Evolutionary conservation across 2,113 vertebrate species (phyloP), one percentile per base, ranked within the genome.

Genomic region (Notothenia coriiceps): DNA sequence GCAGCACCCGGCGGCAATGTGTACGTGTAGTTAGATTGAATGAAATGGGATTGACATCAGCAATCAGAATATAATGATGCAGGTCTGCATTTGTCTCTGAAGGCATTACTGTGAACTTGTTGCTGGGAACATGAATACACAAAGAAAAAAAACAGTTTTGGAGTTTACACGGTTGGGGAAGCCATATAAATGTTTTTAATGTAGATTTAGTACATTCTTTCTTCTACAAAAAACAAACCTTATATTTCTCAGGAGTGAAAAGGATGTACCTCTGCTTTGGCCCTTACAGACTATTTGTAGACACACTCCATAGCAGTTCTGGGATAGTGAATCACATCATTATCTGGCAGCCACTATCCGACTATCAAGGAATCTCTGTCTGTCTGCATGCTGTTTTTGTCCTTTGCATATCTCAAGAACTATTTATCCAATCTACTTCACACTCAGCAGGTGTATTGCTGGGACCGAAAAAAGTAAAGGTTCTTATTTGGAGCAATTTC

Each of bases 1-100:
- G 78, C 75, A 74, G 70, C 76, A 55, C 66, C 65, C 60, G 2
- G 51, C 70, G 64, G 71, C 35, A 57, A 47, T 57, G 55, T 68
- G 82, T 59, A 33, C 80, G 55, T 65, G 68, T 76, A 59, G 62
- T 70, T 77, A 51, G 52, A 57, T 13, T 61, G 70, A 13, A 52
- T 52, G 71, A 80, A 86, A 84, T 63, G 79, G 22, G 68, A 84
- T 51, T 82, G 81, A 82, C 74, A 84, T 74, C 60, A 76, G 22
- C 80, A 73, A 74, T 74, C 59, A 74, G 52, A 82, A 50, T 22
- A 20, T 18, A 73, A 7, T 60, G 63, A 83, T 51, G 35, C 29
- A 18, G 49, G 65, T 29, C 14, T 79, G 35, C 8, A n/a, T 70
- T 69, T 43, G 50, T 79, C 33, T 67, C 46, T 1, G 4, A 4